Evolutionary conservation across 2,888 invertebrate species (phyloP), one percentile per base, ranked within the genome.

Genomic region (Proisotoma minuta): DNA sequence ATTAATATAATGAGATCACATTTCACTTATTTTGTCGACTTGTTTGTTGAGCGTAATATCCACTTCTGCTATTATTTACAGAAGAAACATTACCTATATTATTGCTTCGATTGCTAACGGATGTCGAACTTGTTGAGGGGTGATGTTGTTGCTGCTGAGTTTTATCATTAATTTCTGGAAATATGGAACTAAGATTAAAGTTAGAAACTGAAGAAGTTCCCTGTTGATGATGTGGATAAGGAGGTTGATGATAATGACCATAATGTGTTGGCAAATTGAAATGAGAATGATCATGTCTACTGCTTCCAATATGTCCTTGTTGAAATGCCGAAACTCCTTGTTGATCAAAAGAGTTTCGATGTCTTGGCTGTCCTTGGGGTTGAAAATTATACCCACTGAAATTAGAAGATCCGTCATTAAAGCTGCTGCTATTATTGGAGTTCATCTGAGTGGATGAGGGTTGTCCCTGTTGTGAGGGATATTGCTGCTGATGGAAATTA

Each of bases 131-230:
- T n/a, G n/a, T n/a, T n/a, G n/a, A n/a, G n/a, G n/a, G n/a, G 15
- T 34, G 34, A 49, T 22, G 34, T 10, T 10, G 8, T 34, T 34
- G 34, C 8, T 34, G 34, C 34, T 34, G 34, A 10, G 59, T 12
- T 18, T 68, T 82, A 61, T 82, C 82, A 76, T 88, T 88, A 72
- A 90, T 89, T 81, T 90, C 90, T 1, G 90, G 90, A 77, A 89
- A 89, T 74, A 90, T 88, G 0, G 89, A 86, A 75, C 88, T 88
- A 47, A 90, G 80, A 78, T 89, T 89, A 76, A 90, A 90, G 77
- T 89, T 90, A 1, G 89, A 87, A 34, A 86, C 77, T 8, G 73
- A 73, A 4, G 68, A 68, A 1, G 70, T 65, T 4, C 58, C 47
- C 3, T 28, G 34, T 43, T 62, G 62, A 57, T 60, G 61, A 23